phyloP scores from a whole-genome alignment of 2,113 vertebrate genomes.

The Anhinga anhinga region DNA sequence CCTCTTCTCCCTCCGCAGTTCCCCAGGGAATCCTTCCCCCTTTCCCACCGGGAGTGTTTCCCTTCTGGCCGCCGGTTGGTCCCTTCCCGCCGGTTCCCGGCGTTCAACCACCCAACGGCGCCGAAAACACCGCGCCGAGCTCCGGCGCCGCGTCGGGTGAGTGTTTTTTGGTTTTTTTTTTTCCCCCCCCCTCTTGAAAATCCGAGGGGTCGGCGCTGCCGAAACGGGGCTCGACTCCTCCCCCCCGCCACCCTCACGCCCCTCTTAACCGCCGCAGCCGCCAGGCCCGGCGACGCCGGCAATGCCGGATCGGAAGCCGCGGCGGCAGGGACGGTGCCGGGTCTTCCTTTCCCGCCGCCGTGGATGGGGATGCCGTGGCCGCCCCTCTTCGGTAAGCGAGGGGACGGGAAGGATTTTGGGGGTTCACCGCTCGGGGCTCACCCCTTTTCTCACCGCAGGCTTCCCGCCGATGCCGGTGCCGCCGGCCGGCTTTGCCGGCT shows the following conservation, averaged over 20 bases:
- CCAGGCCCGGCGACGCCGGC: constrained; percentile 11
- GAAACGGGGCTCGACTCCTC: too few relatives aligned
- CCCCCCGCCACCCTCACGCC: neutral
- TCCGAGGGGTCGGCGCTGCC: fast-evolving
- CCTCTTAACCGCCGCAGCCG: neutral
- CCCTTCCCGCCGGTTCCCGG: constrained; percentile 86
- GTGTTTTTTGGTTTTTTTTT: too few relatives aligned
- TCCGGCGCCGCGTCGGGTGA: constrained; percentile 3
- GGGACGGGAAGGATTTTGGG: neutral
- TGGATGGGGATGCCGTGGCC: constrained; percentile 91
- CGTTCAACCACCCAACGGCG: constrained; percentile 62
- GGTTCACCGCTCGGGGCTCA: too few relatives aligned
- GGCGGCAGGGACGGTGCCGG: constrained; percentile 52
- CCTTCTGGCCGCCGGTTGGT: constrained; percentile 86
- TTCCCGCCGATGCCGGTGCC: constrained; percentile 91
- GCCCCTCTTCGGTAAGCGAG: constrained; percentile 83
- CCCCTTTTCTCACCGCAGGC: constrained; percentile 48
- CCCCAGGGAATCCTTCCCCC: constrained; percentile 88
- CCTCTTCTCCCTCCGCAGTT: constrained; percentile 58
- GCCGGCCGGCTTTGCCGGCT: constrained; percentile 84
- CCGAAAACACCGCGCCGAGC: neutral
- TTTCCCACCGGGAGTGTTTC: constrained; percentile 91
- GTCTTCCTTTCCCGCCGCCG: constrained; percentile 88
- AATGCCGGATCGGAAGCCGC: neutral
- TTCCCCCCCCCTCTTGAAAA: too few relatives aligned